phyloP scores from a whole-genome alignment of 2,888 invertebrate species.

The Apomyelois bistriatella region DNA sequence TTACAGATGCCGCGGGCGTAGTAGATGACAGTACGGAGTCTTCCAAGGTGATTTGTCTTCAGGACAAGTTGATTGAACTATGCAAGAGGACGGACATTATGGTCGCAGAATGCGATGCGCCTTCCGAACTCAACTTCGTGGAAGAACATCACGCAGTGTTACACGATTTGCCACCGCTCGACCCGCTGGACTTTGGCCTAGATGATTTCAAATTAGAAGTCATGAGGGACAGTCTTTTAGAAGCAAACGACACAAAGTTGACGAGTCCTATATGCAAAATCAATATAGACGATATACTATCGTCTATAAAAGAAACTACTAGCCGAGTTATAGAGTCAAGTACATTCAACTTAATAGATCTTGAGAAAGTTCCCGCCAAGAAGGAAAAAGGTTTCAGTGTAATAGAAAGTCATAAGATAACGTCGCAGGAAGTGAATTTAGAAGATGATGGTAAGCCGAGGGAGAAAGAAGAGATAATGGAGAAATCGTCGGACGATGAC shows the following conservation, averaged over 20 bases:
- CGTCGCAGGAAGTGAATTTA: conserved; percentile 57
- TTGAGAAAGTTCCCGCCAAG: conserved; percentile 61
- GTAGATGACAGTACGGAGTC: conserved; percentile 35
- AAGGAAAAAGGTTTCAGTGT: conserved; percentile 66
- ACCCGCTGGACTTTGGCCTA: conserved; percentile 61
- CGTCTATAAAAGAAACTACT: conserved; percentile 63
- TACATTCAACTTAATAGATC: conserved; percentile 65
- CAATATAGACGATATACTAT: conserved; percentile 67
- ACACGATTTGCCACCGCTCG: conserved; percentile 61
- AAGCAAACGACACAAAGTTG: conserved; percentile 50
- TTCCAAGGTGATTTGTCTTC: conserved; percentile 50
- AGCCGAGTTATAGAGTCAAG: conserved; percentile 55
- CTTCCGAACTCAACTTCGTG: conserved; percentile 64
- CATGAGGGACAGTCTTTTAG: conserved; percentile 68
- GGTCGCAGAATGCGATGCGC: conserved; percentile 71
- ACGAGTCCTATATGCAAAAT: conserved; percentile 71
- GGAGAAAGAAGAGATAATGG: conserved; percentile 57
- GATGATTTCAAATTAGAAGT: conserved; percentile 70
- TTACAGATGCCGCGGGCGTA: conserved; percentile 17
- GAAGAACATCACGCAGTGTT: conserved; percentile 67
- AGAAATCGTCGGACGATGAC: conserved; percentile 81
- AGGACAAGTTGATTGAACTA: conserved; percentile 63
- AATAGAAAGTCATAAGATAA: conserved; percentile 64
- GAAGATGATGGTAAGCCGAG: conserved; percentile 55
- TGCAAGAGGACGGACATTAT: conserved; percentile 72